These are phyloP conservation scores for Botia almorhae DNA, from an alignment of 2,797 vertebrate species.

Conservation along the genomic window DNA sequence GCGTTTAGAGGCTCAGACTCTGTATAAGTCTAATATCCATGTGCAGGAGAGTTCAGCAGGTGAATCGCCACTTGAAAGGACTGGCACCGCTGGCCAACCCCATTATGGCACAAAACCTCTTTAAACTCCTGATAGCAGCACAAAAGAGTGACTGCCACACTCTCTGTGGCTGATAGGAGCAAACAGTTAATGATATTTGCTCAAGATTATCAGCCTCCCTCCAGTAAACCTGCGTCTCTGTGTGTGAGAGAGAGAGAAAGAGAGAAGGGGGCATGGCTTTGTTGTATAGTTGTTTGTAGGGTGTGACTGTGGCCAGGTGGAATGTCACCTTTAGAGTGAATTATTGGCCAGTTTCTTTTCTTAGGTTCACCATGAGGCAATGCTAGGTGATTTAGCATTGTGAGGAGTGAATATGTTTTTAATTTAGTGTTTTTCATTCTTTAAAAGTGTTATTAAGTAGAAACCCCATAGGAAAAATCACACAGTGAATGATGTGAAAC, in stretches of 20 bases:
- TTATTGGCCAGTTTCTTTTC: conserved; percentile 66
- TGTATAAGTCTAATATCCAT: conserved; percentile 41
- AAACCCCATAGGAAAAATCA: conserved; percentile 14
- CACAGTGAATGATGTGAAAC: conserved; percentile 14
- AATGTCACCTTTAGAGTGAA: conserved; percentile 74
- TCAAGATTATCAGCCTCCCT: conserved; percentile 76
- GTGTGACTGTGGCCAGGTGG: conserved; percentile 71
- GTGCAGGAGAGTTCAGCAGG: conserved; percentile 59
- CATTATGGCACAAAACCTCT: conserved; percentile 84
- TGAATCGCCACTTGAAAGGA: conserved; percentile 72
- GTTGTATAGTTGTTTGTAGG: conserved; percentile 80
- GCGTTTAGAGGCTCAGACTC: conserved; percentile 19
- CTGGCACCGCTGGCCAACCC: conserved; percentile 69
- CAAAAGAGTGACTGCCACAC: conserved; percentile 84
- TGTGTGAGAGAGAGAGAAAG: conserved; percentile 37
- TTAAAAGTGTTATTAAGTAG: background rate
- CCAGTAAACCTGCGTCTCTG: conserved; percentile 69
- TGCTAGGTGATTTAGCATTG: conserved; percentile 10
- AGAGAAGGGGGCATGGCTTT: conserved; percentile 67
- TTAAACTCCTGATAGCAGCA: conserved; percentile 89
- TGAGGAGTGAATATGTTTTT: conserved; percentile 23
- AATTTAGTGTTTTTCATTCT: background rate
- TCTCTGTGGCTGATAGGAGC: conserved; percentile 82
- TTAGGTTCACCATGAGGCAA: conserved; percentile 30
- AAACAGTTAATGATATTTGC: conserved; percentile 88